Evolutionary conservation across 2,113 vertebrate species (phyloP).

Genomic region (Cyprinus carpio): DNA sequence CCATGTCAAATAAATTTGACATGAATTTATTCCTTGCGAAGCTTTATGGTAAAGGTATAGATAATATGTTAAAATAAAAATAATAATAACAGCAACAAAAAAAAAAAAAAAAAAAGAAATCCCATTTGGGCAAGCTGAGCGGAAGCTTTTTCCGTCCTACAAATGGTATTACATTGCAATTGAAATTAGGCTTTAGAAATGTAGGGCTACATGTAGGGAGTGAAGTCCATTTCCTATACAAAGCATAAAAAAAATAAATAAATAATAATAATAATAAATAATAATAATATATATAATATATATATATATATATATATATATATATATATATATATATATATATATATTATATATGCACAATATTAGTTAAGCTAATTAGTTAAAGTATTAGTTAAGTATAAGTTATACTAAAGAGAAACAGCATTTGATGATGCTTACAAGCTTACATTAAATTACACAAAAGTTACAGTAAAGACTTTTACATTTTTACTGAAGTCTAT

Average conservation of each 20-base stretch:
- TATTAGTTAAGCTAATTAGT: not conserved
- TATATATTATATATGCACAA: not conserved
- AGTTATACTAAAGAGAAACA: not conserved
- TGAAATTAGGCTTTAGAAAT: conserved; percentile 1
- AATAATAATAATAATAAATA: too few species aligned
- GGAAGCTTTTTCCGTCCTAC: not conserved
- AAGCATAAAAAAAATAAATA: too few species aligned
- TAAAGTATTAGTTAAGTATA: not conserved
- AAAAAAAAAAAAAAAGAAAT: not conserved
- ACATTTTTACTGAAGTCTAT: too few species aligned
- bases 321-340: too few species aligned
- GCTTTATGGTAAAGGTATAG: not conserved
- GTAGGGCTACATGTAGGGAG: not conserved
- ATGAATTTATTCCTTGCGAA: conserved; percentile 25
- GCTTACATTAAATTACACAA: not conserved
- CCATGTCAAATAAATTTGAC: conserved; percentile 36
- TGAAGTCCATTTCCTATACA: not conserved
- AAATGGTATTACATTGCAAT: not conserved
- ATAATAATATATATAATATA: too few species aligned
- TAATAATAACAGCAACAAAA: too few species aligned
- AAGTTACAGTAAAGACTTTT: too few species aligned
- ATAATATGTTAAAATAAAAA: not conserved
- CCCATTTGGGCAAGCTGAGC: not conserved
- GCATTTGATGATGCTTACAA: not conserved
- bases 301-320: too few species aligned